phyloP scores from a whole-genome alignment of 2,113 vertebrate genomes.

The Stegastes partitus region DNA sequence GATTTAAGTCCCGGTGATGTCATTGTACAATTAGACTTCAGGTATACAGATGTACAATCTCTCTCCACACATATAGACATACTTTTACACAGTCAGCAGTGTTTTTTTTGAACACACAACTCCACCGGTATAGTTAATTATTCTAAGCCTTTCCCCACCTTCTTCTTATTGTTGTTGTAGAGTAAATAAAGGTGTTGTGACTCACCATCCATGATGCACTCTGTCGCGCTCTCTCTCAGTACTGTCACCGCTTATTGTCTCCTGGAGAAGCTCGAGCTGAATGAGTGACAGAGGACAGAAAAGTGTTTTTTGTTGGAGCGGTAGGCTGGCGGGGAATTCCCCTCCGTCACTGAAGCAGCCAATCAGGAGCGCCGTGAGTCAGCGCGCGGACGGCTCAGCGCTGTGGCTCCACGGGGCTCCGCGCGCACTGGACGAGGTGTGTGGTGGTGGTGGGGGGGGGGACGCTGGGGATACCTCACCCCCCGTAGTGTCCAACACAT shows the following conservation, averaged over 20 bases:
- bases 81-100: no score
- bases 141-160: background rate
- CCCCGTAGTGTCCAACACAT: no score
- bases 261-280: slow-evolving; percentile 35
- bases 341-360: slow-evolving; percentile 44
- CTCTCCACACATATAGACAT: no score
- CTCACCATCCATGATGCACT: slow-evolving; percentile 83
- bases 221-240: slow-evolving; percentile 27
- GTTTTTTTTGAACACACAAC: background rate
- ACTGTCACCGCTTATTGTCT: slow-evolving; percentile 21
- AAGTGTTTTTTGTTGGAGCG: slow-evolving; percentile 42
- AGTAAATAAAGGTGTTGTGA: slow-evolving; percentile 28
- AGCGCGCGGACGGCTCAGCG: background rate
- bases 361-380: slow-evolving; percentile 46
- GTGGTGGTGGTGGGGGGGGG: no score
- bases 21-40: no score
- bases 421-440: no score
- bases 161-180: background rate
- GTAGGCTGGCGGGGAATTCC: slow-evolving; percentile 60
- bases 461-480: no score
- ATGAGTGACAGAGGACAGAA: slow-evolving; percentile 58
- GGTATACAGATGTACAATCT: no score
- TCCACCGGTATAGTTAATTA: background rate
- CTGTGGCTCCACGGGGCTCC: no score
- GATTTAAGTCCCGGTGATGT: no score